Base-by-base conservation (phyloP, 2,797 vertebrate species). In the Mormyrus hasselquistii region DNA sequence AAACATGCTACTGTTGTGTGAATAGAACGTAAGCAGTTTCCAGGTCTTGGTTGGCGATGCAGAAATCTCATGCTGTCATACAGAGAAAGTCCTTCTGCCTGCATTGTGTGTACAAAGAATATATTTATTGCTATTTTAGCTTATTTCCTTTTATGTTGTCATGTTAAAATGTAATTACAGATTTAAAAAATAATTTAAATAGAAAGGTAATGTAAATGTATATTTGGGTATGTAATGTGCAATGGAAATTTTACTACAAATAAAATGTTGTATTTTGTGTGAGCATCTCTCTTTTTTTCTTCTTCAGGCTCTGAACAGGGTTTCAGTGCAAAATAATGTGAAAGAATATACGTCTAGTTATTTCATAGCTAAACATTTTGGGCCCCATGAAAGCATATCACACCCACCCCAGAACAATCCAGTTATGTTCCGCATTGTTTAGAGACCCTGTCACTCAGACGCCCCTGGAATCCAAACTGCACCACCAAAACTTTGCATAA, bases 211-310 rank as follows among this genome's bases (percentile, higher is more conserved):
- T 95, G 96, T 97, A 97, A 97, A 97, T 99, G 98, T 99, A 98
- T 98, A 99, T 99, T 99, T 98, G 96, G 97, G 29, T 87, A 97
- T 98, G 97, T 97, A 96, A 94, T 92, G 97, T 98, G 95, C 93
- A 93, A 95, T 94, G 95, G 93, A 95, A 92, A 95, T 57, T 96
- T 95, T 96, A 95, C 96, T 95, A 95, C 44, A 87, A 97, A 97
- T 96, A 96, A 97, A 96, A 95, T 95, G 95, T 95, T 97, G 97
- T 99, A 99, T 99, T 99, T 99, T 99, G 97, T 99, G 98, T 98
- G 97, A 96, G n/a, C 57, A 69, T 44, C 25, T 59, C n/a, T 59
- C 55, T 8, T 44, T 59, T 87, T 87, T 87, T 87, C 7, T 10
- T 41, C 41, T 29, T 59, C 8, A 2, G 38, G 44, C 19, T 41